Evolutionary conservation across 2,888 invertebrate genomes (phyloP).

Genomic region (Polydrusus tereticollis): DNA sequence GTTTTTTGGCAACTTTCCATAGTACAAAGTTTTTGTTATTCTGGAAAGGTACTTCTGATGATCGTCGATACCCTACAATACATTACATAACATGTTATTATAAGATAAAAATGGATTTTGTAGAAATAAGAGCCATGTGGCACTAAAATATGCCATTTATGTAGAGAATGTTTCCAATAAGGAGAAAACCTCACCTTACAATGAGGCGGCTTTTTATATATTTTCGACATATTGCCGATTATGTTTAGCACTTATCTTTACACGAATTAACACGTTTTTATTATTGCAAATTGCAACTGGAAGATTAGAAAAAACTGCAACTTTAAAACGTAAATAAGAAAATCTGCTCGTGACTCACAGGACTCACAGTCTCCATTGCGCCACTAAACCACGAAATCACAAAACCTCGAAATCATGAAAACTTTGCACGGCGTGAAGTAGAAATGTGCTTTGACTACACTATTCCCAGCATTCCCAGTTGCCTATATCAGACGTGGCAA

Average conservation of each 20-base stretch:
- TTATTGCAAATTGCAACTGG: not conserved
- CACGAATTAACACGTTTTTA: not conserved
- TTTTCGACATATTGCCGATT: constrained; percentile 40
- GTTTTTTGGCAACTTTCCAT: constrained; percentile 81
- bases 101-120: not conserved
- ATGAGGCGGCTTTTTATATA: constrained; percentile 42
- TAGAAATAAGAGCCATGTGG: not conserved
- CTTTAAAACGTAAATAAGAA: constrained; percentile 14
- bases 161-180: not conserved
- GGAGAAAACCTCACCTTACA: constrained; percentile 36
- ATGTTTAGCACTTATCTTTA: not conserved
- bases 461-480: not conserved
- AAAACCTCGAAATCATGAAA: not conserved
- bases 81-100: not conserved
- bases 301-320: not conserved
- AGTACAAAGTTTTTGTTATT: constrained; percentile 90
- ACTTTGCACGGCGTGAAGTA: not conserved
- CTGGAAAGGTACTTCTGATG: constrained; percentile 85
- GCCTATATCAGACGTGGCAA: not conserved
- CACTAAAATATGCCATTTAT: not conserved
- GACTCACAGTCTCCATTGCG: constrained; percentile 2
- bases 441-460: not conserved
- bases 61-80: constrained; percentile 61
- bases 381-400: not conserved
- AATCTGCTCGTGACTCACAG: constrained; percentile 8